A percentile compares a stretch with the other conserved stretches of the same genome.
Conservation (phyloP, 2,113 vertebrate genomes). For the Rhagologus leucostigma region DNA sequence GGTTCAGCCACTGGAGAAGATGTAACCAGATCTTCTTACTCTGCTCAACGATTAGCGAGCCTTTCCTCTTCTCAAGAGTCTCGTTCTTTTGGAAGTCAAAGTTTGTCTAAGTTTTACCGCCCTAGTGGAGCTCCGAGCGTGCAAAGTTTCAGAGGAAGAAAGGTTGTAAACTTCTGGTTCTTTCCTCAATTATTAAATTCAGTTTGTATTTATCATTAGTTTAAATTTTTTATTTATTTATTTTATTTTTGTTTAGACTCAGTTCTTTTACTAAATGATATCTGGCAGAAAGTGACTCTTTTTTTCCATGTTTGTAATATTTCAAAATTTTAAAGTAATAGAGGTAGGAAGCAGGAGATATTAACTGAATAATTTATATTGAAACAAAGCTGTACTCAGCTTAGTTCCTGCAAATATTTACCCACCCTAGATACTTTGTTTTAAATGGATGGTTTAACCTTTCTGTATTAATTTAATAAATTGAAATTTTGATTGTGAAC, state of each 20-base stretch:
- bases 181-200: neutral
- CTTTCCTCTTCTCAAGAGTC: neutral
- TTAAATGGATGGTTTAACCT: neutral
- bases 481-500: neutral
- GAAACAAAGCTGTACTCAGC: neutral
- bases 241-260: neutral
- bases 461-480: neutral
- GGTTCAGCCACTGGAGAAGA: neutral
- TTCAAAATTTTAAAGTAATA: neutral
- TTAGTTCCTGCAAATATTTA: neutral
- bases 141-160: conserved; percentile 69
- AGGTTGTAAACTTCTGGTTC: conserved; percentile 49
- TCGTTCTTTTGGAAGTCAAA: neutral
- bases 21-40: neutral
- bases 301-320: neutral
- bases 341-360: neutral
- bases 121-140: conserved; percentile 45
- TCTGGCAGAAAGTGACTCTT: neutral
- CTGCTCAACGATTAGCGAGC: neutral
- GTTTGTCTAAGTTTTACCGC: conserved; percentile 20
- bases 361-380: neutral
- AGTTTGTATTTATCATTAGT: neutral
- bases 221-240: neutral
- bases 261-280: neutral
- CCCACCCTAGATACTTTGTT: neutral